Percentiles rank a stretch among this genome's conserved stretches.
Evolutionary conservation across 2,113 vertebrate species (phyloP).

Genomic region (Ciconia maguari): DNA sequence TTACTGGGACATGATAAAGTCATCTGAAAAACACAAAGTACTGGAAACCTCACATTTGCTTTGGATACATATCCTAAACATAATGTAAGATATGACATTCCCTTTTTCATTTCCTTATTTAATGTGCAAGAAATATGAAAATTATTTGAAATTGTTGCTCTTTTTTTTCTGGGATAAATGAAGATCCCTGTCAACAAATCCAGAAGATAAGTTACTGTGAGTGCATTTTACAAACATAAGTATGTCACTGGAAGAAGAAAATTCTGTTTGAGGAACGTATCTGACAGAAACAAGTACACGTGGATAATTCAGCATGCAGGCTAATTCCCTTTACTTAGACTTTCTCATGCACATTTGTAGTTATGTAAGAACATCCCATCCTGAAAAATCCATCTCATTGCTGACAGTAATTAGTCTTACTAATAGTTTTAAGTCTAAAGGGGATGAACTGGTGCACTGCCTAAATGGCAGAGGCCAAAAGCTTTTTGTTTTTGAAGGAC

Average conservation of each 20-base stretch:
- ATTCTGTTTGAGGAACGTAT: neutral
- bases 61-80: constrained; percentile 48
- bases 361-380: neutral
- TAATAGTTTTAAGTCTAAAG: neutral
- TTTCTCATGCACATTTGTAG: neutral
- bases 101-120: constrained; percentile 21
- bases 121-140: neutral
- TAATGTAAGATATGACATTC: neutral
- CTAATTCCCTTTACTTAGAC: neutral
- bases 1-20: neutral
- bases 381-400: neutral
- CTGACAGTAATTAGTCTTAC: neutral
- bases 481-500: neutral
- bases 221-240: neutral
- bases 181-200: neutral
- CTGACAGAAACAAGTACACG: neutral
- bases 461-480: neutral
- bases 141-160: neutral
- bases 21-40: constrained; percentile 41
- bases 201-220: neutral
- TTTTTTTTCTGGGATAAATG: neutral
- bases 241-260: neutral
- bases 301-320: neutral
- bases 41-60: constrained; percentile 49
- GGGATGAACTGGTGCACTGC: neutral